Percentiles rank a stretch among this genome's conserved stretches.
phyloP scores from a whole-genome alignment of 1,140 invertebrate species.

The Nilaparvata lugens region DNA sequence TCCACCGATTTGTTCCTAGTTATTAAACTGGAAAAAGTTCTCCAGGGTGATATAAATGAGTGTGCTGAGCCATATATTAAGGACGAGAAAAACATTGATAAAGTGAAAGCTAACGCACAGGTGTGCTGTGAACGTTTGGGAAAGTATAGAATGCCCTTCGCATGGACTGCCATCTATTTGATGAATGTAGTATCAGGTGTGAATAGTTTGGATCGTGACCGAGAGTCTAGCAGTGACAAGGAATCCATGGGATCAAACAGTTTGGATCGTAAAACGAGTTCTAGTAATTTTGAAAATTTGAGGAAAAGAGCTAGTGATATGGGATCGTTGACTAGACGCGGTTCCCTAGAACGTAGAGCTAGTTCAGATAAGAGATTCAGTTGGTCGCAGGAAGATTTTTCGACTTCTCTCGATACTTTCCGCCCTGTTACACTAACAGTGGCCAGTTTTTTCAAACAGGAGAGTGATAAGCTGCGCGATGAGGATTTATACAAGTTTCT shows the following conservation, averaged over 20 bases:
- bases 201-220: conserved; percentile 56
- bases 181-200: conserved; percentile 77
- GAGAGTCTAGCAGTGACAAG: conserved; percentile 24
- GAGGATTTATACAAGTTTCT: conserved; percentile 93
- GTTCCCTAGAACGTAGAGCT: conserved; percentile 66
- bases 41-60: conserved; percentile 87
- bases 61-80: conserved; percentile 86
- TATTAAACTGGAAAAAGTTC: conserved; percentile 81
- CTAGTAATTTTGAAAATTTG: conserved; percentile 62
- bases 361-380: conserved; percentile 55
- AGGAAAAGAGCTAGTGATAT: conserved; percentile 61
- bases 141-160: conserved; percentile 90
- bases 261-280: conserved; percentile 62
- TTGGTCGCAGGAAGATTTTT: conserved; percentile 74
- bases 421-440: conserved; percentile 84
- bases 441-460: conserved; percentile 77
- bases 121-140: conserved; percentile 80
- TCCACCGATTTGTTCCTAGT: conserved; percentile 84
- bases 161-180: conserved; percentile 88
- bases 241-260: conserved; percentile 38
- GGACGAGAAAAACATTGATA: conserved; percentile 78
- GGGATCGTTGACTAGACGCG: conserved; percentile 63
- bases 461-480: conserved; percentile 83
- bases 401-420: conserved; percentile 69
- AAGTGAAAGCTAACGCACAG: conserved; percentile 66